Base-by-base conservation (phyloP, 2,113 vertebrate species). In the Dolichotis patagonum region DNA sequence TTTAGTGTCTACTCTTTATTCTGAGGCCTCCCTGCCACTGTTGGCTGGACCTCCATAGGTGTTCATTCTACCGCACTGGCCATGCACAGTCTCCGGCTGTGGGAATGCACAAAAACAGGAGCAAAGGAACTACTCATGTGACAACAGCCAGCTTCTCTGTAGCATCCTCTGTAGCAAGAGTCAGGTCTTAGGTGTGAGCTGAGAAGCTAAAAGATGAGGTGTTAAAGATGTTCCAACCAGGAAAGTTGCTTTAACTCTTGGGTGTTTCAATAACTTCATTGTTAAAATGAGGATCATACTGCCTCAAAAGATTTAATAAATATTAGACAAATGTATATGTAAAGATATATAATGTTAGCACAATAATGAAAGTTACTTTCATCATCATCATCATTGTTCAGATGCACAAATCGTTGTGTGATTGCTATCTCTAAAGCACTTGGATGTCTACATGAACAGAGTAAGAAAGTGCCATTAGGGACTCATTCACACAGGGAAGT, bases 81-180 rank as follows among this genome's bases (percentile, higher is more conserved):
- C 19, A 4, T 5, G 13, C 26, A 3, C 26, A 62, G 77, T 24
- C 49, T 60, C 78, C 41, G 41, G 11, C 20, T 60, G 3, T 46
- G 65, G 54, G 84, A 78, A 77, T 19, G 13, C 35, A 49, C 32
- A n/a, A 49, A 78, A 38, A 10, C 26, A 24, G 69, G 90, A 67
- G 90, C 54, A 3, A 63, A 58, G 88, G 32, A 26, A 26, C 14
- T 17, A 17, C 77, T 12, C 24, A 30, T 2, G 35, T 1, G 6
- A 65, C 30, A 28, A 22, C 43, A 65, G 17, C 52, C 3, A 9
- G 22, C 73, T 81, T 41, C 81, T 1, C 5, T 12, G 41, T 19
- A 12, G 67, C 1, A 0, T 11, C 20, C 3, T 3, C 43, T 22
- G 3, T 7, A 1, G 46, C 62, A 60, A 78, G 1, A 5, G 26